Percentiles rank a stretch among this genome's conserved stretches.
phyloP scores from a whole-genome alignment of 2,113 vertebrate genomes.

The Glaucidium brasilianum region DNA sequence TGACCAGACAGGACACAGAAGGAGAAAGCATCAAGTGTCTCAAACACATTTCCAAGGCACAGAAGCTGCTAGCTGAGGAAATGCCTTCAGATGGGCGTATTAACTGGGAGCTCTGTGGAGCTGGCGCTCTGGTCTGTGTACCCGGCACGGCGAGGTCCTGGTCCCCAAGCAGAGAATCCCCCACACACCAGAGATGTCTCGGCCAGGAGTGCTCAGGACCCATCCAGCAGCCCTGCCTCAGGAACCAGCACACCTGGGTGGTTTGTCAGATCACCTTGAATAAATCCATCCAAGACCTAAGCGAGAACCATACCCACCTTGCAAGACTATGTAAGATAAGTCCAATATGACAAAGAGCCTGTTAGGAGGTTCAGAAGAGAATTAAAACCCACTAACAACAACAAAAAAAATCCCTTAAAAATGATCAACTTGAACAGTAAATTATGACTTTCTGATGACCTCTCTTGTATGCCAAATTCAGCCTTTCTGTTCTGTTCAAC shows the following conservation, averaged over 20 bases:
- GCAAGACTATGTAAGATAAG: rapidly evolving
- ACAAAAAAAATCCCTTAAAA: not conserved
- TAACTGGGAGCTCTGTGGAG: not conserved
- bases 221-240: not conserved
- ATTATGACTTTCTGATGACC: not conserved
- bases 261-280: not conserved
- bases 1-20: not conserved
- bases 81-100: not conserved
- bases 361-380: not conserved
- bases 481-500: not conserved
- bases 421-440: not conserved
- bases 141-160: not conserved
- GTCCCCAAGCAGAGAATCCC: not conserved
- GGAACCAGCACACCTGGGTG: not conserved
- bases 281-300: not conserved
- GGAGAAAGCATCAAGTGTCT: not conserved
- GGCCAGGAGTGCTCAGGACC: not conserved
- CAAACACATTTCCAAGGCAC: not conserved
- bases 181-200: rapidly evolving
- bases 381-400: not conserved
- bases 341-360: not conserved
- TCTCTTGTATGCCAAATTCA: not conserved
- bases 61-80: not conserved
- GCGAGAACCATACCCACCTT: not conserved
- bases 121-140: not conserved